Evolutionary conservation across 2,888 invertebrate species (phyloP).

Genomic region (Entomobrya proxima): DNA sequence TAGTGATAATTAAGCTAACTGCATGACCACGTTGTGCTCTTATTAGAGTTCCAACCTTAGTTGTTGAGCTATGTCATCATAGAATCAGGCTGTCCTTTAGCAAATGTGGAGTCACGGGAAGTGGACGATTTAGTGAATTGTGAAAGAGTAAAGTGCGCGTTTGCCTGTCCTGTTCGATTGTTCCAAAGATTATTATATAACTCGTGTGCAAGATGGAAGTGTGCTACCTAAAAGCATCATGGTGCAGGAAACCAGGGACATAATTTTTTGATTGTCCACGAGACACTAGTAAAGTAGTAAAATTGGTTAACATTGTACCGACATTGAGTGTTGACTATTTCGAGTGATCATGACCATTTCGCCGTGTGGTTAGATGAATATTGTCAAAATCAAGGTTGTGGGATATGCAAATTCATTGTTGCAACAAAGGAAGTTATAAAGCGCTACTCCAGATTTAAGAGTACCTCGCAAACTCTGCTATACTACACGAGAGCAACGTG

Average conservation of each 20-base stretch:
- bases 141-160: not conserved
- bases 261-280: not conserved
- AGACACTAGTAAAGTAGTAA: not conserved
- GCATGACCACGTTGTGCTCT: no score
- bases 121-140: conserved; percentile 26
- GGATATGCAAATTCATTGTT: not conserved
- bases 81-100: not conserved
- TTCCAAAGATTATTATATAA: not conserved
- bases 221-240: not conserved
- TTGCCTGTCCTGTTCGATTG: not conserved
- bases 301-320: not conserved
- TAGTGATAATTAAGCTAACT: no score
- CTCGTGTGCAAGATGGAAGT: not conserved
- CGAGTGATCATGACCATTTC: conserved; percentile 8
- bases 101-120: not conserved
- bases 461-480: no score
- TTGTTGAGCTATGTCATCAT: not conserved
- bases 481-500: no score
- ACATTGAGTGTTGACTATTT: no score
- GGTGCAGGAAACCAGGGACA: conserved; percentile 7
- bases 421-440: conserved; percentile 20
- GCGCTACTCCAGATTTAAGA: no score
- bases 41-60: no score
- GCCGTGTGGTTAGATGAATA: not conserved
- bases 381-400: not conserved